phyloP scores from a whole-genome alignment of 2,113 vertebrate genomes.

The Petroica traversi region DNA sequence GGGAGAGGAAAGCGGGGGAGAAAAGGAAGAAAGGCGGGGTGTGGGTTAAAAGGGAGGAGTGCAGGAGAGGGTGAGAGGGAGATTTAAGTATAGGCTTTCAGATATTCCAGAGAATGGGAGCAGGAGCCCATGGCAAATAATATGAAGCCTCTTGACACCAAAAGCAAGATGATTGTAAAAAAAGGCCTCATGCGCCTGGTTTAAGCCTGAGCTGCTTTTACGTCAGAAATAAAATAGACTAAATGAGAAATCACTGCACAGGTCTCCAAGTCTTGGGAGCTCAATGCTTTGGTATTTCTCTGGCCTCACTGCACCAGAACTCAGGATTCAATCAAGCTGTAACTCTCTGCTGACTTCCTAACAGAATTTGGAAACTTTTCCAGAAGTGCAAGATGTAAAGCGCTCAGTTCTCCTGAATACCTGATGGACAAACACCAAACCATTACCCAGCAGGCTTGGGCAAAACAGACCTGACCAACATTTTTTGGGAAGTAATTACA shows the following conservation, averaged over 20 bases:
- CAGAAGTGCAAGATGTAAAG: neutral
- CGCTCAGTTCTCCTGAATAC: neutral
- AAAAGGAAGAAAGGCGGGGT: constrained; percentile 20
- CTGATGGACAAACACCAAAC: neutral
- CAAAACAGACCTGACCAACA: neutral
- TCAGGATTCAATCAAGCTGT: neutral
- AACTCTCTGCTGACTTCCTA: neutral
- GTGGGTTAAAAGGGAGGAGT: constrained; percentile 26
- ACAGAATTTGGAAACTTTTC: neutral
- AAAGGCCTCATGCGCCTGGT: neutral
- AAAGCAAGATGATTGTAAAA: constrained; percentile 44
- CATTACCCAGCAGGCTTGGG: neutral
- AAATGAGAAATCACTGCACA: neutral
- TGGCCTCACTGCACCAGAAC: neutral
- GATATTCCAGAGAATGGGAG: constrained; percentile 59
- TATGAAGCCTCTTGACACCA: constrained; percentile 39
- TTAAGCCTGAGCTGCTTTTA: constrained; percentile 8
- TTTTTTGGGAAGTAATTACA: neutral
- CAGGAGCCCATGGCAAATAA: constrained; percentile 44
- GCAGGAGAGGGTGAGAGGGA: constrained; percentile 20
- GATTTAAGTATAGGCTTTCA: constrained; percentile 32
- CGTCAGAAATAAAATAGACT: neutral
- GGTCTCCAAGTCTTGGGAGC: neutral
- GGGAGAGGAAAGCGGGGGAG: neutral
- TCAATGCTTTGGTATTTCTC: neutral